Evolutionary conservation across 2,888 invertebrate species (phyloP).

Genomic region (Cheilosia grossa): DNA sequence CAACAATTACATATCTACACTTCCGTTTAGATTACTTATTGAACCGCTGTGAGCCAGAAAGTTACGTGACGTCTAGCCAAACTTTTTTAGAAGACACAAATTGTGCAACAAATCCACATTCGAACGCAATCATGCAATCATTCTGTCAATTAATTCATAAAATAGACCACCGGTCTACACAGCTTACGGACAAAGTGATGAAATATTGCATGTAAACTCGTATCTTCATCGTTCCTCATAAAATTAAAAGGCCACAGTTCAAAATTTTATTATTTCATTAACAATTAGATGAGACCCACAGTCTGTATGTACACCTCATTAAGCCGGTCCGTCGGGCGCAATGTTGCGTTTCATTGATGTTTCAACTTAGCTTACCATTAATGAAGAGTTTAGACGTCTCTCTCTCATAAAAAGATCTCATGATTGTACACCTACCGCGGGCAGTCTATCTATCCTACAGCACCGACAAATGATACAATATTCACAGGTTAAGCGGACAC

Average conservation of each 20-base stretch:
- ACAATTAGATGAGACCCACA: conserved; percentile 46
- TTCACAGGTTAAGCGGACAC: conserved; percentile 44
- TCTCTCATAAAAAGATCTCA: conserved; percentile 17
- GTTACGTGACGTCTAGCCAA: no score
- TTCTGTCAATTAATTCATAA: conserved; percentile 43
- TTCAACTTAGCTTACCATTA: conserved; percentile 9
- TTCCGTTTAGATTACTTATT: no score
- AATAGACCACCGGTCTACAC: background rate
- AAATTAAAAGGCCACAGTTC: conserved; percentile 70
- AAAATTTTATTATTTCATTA: conserved; percentile 57
- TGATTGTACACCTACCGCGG: conserved; percentile 28
- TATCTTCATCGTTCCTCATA: conserved; percentile 25
- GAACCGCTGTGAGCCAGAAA: no score
- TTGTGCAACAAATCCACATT: conserved; percentile 16
- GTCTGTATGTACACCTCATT: conserved; percentile 25
- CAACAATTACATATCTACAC: no score
- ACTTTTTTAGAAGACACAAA: background rate
- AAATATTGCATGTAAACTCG: conserved; percentile 34
- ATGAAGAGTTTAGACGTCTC: conserved; percentile 29
- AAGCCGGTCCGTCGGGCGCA: conserved; percentile 39
- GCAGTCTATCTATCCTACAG: background rate
- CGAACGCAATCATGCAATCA: conserved; percentile 33
- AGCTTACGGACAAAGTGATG: conserved; percentile 12
- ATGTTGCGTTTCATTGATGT: conserved; percentile 66
- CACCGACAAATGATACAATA: conserved; percentile 39